Evolutionary conservation across 1,140 invertebrate species (phyloP), one percentile per base, ranked within the genome.

Genomic region (Ips typographus): DNA sequence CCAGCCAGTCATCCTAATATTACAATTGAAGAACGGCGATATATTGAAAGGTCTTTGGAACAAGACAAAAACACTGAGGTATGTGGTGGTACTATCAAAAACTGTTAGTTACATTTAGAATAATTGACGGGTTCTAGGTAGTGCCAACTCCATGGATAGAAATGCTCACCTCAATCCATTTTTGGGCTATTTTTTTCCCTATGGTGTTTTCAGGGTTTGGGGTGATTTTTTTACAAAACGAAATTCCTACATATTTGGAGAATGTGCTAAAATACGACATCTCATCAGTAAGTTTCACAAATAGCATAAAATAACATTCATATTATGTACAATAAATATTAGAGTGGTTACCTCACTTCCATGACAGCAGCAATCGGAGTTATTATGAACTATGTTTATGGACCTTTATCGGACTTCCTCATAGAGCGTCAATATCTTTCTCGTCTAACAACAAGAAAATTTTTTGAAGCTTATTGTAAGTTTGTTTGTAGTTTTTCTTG

Each of bases 141-240:
- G 49, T 71, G 40, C 63, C 49, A 7, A 61, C 57, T 1, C 72
- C 72, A 8, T 73, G 71, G 68, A 68, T 59, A 44, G 43, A 37
- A 40, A 72, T 73, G 41, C 7, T 73, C 8, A 55, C 65, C 36
- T 68, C 51, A 43, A 42, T 59, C 8, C 60, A 39, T 22, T 41
- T 73, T 51, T 71, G 58, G 49, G 55, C 65, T 2, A 38, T 67
- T 37, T 3, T 68, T 8, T 4, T 94, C 1, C 88, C 86, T 0
- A 92, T 97, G 76, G 91, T 92, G 77, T 89, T 91, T 1, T 91
- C 95, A 76, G 93, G 93, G 76, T 98, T 94, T 95, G 94, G 94
- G 1, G 94, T 93, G 76, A 95, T 94, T 82, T 96, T 92, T 2
- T 84, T 98, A 47, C 83, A 98, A 56, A 95, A 93, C 0, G 89